These are phyloP conservation scores for Noturus placidus DNA, from an alignment of 2,113 vertebrate genomes.

Conservation along the genomic window DNA sequence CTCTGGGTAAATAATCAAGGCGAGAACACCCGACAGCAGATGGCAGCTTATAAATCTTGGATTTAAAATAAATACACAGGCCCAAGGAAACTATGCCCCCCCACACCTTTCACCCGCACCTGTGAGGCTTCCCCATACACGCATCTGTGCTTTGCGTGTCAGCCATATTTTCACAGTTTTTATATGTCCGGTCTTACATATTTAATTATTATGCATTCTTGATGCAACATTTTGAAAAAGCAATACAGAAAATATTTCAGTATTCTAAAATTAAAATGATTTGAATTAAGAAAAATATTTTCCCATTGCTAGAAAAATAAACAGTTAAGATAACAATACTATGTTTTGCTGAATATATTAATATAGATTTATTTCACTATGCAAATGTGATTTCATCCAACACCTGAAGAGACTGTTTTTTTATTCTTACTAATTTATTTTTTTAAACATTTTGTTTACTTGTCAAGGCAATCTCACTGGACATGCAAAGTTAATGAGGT, in stretches of 20 bases:
- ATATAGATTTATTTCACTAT: slow-evolving; percentile 9
- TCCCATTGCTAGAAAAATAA: not conserved
- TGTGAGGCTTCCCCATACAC: slow-evolving; percentile 10
- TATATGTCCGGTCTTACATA: not conserved
- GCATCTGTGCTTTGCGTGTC: slow-evolving; percentile 40
- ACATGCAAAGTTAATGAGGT: slow-evolving; percentile 77
- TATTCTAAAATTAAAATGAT: too few species aligned
- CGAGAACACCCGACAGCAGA: slow-evolving; percentile 58
- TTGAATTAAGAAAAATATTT: not conserved
- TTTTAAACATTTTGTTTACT: slow-evolving; percentile 69
- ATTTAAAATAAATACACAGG: slow-evolving; percentile 65
- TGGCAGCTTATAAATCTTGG: slow-evolving; percentile 67
- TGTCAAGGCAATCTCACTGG: slow-evolving; percentile 61
- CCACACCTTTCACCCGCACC: slow-evolving; percentile 27
- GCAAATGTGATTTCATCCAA: not conserved
- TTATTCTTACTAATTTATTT: slow-evolving; percentile 65
- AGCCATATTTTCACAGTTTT: slow-evolving; percentile 16
- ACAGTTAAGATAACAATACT: not conserved
- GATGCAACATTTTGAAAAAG: not conserved
- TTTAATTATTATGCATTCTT: not conserved
- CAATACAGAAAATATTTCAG: not conserved
- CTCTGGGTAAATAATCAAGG: slow-evolving; percentile 71
- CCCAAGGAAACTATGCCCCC: slow-evolving; percentile 35
- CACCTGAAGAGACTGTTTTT: not conserved
- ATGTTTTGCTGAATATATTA: slow-evolving; percentile 6